Percentiles rank a stretch among this genome's conserved stretches.
These are phyloP conservation scores for Psilanteris sp. DNA, from an alignment of 1,140 invertebrate genomes.

Conservation along the genomic window DNA sequence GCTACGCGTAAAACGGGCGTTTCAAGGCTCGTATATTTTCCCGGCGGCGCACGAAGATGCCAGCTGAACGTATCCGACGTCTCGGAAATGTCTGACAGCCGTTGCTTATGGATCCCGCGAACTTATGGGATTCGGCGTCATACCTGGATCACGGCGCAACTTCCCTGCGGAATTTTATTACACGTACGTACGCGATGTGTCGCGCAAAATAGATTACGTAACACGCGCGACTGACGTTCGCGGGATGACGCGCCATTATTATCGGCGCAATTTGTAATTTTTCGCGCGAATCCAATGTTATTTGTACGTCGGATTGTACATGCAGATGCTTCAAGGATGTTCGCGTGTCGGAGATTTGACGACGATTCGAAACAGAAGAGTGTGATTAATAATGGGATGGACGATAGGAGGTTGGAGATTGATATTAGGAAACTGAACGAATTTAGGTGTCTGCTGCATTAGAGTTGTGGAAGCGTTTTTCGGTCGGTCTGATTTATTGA, in stretches of 20 bases:
- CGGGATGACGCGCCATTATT: neutral
- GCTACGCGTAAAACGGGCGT: constrained; percentile 62
- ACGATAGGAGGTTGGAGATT: too few species aligned
- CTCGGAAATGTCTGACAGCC: constrained; percentile 52
- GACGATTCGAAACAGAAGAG: too few species aligned
- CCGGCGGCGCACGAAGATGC: constrained; percentile 45
- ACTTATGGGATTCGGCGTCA: constrained; percentile 52
- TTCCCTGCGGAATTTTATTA: constrained; percentile 39
- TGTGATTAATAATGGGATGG: too few species aligned
- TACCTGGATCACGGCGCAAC: constrained; percentile 40
- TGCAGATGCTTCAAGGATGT: too few species aligned
- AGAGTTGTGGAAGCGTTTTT: too few species aligned
- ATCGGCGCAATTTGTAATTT: constrained; percentile 6
- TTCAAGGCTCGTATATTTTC: constrained; percentile 61
- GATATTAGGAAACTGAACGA: too few species aligned
- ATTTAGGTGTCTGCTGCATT: too few species aligned
- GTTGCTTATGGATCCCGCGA: constrained; percentile 25
- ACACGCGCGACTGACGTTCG: constrained; percentile 5
- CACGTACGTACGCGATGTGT: neutral
- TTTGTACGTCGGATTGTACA: too few species aligned
- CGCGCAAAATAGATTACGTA: constrained; percentile 33
- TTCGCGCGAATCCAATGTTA: too few species aligned
- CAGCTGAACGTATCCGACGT: constrained; percentile 47
- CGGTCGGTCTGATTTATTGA: too few species aligned
- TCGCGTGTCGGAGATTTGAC: too few species aligned